Conservation (phyloP, 2,113 vertebrate genomes). For the Rhea pennata region DNA sequence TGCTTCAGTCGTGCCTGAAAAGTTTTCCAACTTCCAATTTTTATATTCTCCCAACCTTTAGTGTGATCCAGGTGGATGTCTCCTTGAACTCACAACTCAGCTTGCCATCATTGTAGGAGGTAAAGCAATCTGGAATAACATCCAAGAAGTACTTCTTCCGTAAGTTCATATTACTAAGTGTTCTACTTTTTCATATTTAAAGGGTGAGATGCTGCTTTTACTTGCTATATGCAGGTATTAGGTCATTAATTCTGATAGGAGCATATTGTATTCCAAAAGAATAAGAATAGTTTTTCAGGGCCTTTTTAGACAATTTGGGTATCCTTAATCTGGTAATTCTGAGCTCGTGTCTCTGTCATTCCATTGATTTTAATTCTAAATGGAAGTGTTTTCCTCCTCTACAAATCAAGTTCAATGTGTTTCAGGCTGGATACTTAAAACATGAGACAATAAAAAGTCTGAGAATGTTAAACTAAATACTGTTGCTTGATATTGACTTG, state of each 20-base stretch:
- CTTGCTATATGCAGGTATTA: not conserved
- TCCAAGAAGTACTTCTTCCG: constrained; percentile 94
- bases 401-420: not conserved
- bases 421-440: not conserved
- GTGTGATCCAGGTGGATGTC: constrained; percentile 95
- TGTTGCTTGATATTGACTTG: not conserved
- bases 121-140: constrained; percentile 95
- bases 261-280: not conserved
- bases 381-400: not conserved
- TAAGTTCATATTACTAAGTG: constrained; percentile 73
- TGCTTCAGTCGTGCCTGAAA: not conserved
- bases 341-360: not conserved
- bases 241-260: not conserved
- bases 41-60: constrained; percentile 56
- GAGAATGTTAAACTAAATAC: not conserved
- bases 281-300: not conserved
- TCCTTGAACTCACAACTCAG: constrained; percentile 92
- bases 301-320: not conserved
- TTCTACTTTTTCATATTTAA: not conserved
- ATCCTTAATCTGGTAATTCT: not conserved
- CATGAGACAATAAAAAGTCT: not conserved
- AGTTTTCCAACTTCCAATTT: not conserved
- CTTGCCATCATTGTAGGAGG: constrained; percentile 93
- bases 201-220: not conserved
- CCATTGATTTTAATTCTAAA: not conserved